Percentiles rank a stretch among this genome's conserved stretches.
Evolutionary conservation across 2,888 invertebrate genomes (phyloP).

Genomic region (Euproctis similis): DNA sequence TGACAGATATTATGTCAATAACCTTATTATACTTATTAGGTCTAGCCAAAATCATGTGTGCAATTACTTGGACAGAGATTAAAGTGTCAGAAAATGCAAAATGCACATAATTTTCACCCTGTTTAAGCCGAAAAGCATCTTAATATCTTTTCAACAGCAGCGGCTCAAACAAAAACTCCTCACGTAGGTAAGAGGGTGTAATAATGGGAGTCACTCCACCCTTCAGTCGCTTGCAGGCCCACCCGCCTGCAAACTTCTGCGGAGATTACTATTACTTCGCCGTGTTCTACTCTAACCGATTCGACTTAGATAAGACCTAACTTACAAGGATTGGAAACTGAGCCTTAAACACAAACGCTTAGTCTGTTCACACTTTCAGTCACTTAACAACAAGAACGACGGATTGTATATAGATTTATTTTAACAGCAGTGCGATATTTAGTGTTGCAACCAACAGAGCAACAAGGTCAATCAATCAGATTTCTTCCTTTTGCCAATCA

Average conservation of each 20-base stretch:
- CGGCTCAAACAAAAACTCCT: conserved; percentile 57
- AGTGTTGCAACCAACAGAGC: too few relatives aligned
- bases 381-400: too few relatives aligned
- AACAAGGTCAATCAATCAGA: too few relatives aligned
- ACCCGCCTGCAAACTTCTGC: conserved; percentile 59
- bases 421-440: too few relatives aligned
- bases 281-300: conserved; percentile 54
- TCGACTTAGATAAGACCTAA: conserved; percentile 58
- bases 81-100: too few relatives aligned
- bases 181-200: conserved; percentile 72
- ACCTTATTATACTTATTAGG: too few relatives aligned
- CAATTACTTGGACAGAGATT: conserved; percentile 27
- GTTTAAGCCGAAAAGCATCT: too few relatives aligned
- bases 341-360: conserved; percentile 40
- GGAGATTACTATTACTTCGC: conserved; percentile 64
- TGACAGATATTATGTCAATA: too few relatives aligned
- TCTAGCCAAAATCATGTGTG: background rate
- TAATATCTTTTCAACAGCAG: conserved; percentile 68
- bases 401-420: too few relatives aligned
- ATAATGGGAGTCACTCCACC: conserved; percentile 59
- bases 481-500: too few relatives aligned
- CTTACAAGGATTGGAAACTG: conserved; percentile 43
- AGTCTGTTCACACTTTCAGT: conserved; percentile 3
- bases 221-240: conserved; percentile 49
- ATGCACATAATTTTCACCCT: too few relatives aligned